Base-by-base conservation (phyloP, 2,888 invertebrate species). In the Papilio gigon region DNA sequence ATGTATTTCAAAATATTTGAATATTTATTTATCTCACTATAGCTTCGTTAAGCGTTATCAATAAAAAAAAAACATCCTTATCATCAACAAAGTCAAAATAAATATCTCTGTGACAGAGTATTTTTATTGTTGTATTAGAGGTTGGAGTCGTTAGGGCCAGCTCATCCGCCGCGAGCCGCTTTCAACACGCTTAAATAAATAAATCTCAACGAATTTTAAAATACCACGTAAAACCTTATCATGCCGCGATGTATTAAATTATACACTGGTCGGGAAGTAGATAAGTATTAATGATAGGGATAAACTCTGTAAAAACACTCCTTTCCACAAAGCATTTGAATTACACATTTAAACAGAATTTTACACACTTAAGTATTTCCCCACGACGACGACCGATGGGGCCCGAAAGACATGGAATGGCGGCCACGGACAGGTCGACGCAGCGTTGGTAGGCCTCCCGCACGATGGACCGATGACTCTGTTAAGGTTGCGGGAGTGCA, bases 161-260 rank as follows among this genome's bases (percentile, higher is more conserved):
- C 62, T 72, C 64, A 68, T 70, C 73, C 50, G 68, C 62, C 68
- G 65, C 70, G 70, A 74, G 73, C 76, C 74, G 77, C 79, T 81
- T 80, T 79, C 77, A 72, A 74, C 77, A 78, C 77, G 78, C 78
- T 72, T 80, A 82, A 84, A 82, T 80, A 82, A 77, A 79, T 78
- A 81, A 83, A 82, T 81, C 79, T 76, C 74, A 71, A 68, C 71
- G 72, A 80, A 79, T 81, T 81, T 78, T 77, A 82, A 82, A 78
- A 64, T 77, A 78, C 78, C 71, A 75, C 76, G 73, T 75, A 81
- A 80, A 80, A 79, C 79, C 77, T 78, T 78, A 80, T 79, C 73
- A 74, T 79, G 79, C 75, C 71, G 76, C 72, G 73, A 68, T 74
- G 78, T 79, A 81, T 81, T 78, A 78, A 81, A 80, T 81, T 80